phyloP scores from a whole-genome alignment of 1,140 invertebrate genomes.

The Ladona fulva region DNA sequence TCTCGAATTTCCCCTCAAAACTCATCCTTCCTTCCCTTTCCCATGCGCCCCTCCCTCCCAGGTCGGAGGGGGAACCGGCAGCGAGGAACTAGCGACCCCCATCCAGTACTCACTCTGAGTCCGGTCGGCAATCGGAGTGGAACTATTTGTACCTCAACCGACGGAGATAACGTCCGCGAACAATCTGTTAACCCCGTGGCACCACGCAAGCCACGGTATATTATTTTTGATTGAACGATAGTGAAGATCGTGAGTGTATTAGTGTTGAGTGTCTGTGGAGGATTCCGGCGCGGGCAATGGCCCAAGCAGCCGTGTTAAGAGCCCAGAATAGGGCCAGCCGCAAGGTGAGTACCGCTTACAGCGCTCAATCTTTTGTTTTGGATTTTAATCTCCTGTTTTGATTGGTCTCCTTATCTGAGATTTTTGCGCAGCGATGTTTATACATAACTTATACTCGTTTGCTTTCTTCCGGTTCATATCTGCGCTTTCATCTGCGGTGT shows the following conservation, averaged over 20 bases:
- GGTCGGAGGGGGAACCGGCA: background rate
- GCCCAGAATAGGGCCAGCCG: slow-evolving; percentile 16
- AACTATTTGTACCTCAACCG: background rate
- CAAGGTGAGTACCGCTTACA: slow-evolving; percentile 1
- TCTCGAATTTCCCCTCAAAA: too few species aligned
- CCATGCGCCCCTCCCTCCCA: background rate
- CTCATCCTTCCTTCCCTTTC: too few species aligned
- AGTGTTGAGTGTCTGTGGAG: background rate
- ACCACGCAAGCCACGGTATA: background rate
- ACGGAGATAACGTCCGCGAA: background rate
- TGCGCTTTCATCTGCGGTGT: too few species aligned
- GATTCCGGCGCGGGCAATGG: slow-evolving; percentile 5
- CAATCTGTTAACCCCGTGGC: background rate
- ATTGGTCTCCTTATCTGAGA: too few species aligned
- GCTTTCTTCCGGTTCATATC: too few species aligned
- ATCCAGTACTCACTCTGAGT: background rate
- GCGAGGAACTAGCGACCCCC: background rate
- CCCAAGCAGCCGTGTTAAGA: slow-evolving; percentile 13
- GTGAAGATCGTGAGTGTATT: background rate
- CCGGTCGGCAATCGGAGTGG: background rate
- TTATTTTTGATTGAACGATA: background rate
- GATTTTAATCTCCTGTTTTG: too few species aligned
- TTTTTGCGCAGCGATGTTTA: too few species aligned
- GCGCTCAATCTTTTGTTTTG: background rate
- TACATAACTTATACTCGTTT: too few species aligned